Evolutionary conservation across 2,797 vertebrate genomes (phyloP), one percentile per base, ranked within the genome.

Genomic region (Mallotus villosus): DNA sequence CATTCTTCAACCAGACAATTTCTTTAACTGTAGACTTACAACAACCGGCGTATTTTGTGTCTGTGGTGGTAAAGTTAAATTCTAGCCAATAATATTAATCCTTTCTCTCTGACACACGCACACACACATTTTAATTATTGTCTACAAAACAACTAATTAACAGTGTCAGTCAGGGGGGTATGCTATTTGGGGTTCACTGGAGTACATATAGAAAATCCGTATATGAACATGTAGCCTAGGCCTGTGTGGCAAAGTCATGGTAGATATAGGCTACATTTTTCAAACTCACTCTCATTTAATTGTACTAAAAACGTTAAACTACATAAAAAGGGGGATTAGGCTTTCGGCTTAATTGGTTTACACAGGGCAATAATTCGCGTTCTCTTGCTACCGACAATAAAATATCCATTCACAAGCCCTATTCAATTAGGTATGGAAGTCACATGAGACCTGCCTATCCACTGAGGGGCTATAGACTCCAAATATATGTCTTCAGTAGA

Each of bases 391-490:
- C 8, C 14, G 55, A 57, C 55, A 58, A 21, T 22, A 21, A n/a
- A n/a, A 21, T 4, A 58, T 22, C 55, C n/a, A 58, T 58, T 5
- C 55, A 58, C 14, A 58, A 58, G 17, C 55, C 55, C 22, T 21
- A 22, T 58, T 58, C 55, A 58, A 58, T 46, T 14, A 46, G 22
- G 55, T 22, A 58, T 7, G 55, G 55, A 21, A 58, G 55, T n/a
- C 55, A 21, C 55, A 22, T 58, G 55, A 22, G 22, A 22, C 19
- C 5, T 21, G 16, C 4, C 22, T 58, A 58, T 58, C 81, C 80
- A 73, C 62, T 64, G 71, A 77, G 16, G 62, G 78, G 68, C 60
- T 68, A 66, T 71, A 78, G 79, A 74, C 74, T 71, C 16, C 59
- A 29, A 22, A 58, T 58, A 41, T 58, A 46, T 58, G 55, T 58